phyloP scores from a whole-genome alignment of 2,113 vertebrate genomes.

The Rhea americana region DNA sequence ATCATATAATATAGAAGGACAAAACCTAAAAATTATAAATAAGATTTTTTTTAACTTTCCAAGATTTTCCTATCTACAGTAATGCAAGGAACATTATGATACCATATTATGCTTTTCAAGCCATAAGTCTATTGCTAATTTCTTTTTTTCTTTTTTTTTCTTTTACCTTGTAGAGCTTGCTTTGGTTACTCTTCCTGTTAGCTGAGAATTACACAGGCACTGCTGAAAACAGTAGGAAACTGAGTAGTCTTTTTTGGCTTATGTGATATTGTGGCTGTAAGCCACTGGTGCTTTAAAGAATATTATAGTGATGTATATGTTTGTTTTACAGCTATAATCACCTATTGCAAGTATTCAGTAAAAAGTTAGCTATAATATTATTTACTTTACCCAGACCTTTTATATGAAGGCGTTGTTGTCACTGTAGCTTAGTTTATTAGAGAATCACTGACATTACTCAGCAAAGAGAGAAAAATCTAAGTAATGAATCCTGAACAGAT shows the following conservation, averaged over 20 bases:
- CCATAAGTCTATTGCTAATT: not conserved
- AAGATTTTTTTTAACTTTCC: not conserved
- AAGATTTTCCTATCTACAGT: constrained; percentile 9
- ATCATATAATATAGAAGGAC: not conserved
- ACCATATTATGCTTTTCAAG: not conserved
- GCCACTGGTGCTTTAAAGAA: constrained; percentile 42
- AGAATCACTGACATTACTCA: constrained; percentile 53
- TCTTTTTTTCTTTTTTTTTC: too few relatives aligned
- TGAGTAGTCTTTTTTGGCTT: not conserved
- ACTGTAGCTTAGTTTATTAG: constrained; percentile 58
- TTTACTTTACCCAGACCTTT: constrained; percentile 33
- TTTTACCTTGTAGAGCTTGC: constrained; percentile 31
- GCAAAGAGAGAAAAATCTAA: constrained; percentile 16
- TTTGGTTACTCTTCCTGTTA: constrained; percentile 55
- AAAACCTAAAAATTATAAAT: not conserved
- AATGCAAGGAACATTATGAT: constrained; percentile 32
- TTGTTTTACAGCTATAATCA: constrained; percentile 38
- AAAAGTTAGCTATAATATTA: constrained; percentile 45
- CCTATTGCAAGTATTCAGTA: constrained; percentile 37
- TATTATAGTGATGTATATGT: constrained; percentile 13
- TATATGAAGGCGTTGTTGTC: constrained; percentile 38
- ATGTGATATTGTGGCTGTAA: constrained; percentile 19
- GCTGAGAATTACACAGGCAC: constrained; percentile 37
- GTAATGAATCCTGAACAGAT: constrained; percentile 22
- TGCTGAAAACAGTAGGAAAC: constrained; percentile 54